Evolutionary conservation across 2,888 invertebrate genomes (phyloP).

Genomic region (Stenolophus ochropezus): DNA sequence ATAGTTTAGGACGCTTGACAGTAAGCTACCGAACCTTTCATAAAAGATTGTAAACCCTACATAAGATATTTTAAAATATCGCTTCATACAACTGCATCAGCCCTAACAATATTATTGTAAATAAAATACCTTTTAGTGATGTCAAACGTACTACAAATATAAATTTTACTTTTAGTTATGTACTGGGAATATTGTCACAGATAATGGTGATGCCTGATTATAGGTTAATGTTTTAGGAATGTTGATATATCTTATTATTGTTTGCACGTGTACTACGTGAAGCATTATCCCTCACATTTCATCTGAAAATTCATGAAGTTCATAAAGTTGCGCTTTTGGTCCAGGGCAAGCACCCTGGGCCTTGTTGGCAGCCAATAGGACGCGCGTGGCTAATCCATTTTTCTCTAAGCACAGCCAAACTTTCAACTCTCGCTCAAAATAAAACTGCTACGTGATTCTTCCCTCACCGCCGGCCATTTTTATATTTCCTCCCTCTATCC

Average conservation of each 20-base stretch:
- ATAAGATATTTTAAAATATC: no score
- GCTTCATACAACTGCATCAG: no score
- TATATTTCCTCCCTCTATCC: constrained; percentile 16
- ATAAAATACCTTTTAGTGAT: no score
- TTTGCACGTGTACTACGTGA: not conserved
- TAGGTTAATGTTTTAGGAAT: no score
- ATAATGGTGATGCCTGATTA: no score
- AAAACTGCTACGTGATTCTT: constrained; percentile 47
- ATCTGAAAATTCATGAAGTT: not conserved
- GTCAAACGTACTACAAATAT: no score
- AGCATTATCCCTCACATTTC: not conserved
- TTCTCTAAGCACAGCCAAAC: constrained; percentile 37
- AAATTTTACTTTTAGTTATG: no score
- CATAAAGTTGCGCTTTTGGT: not conserved
- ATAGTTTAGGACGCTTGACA: no score
- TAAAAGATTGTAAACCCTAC: no score
- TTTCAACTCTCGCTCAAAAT: constrained; percentile 39
- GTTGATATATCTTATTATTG: not conserved
- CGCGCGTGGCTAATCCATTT: constrained; percentile 35
- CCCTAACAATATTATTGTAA: no score
- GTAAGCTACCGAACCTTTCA: no score
- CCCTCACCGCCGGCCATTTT: constrained; percentile 2
- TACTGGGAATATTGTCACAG: no score
- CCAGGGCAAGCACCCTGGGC: not conserved
- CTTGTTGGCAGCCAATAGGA: constrained; percentile 10